phyloP scores from a whole-genome alignment of 2,888 invertebrate genomes.

The Thecophora atra region DNA sequence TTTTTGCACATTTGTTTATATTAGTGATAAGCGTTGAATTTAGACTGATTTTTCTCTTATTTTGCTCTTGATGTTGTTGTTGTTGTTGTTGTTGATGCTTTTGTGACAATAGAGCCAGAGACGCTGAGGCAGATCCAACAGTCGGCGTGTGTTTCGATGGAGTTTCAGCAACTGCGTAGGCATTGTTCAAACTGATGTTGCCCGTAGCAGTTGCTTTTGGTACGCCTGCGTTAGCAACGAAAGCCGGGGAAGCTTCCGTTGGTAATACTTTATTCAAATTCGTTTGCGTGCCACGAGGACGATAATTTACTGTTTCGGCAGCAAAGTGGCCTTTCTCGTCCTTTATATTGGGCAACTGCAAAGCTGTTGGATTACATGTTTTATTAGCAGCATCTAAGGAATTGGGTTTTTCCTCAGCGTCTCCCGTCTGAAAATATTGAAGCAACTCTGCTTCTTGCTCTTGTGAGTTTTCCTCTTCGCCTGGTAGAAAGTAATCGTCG shows the following conservation, averaged over 20 bases:
- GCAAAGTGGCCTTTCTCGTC: constrained; percentile 44
- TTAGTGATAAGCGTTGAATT: constrained; percentile 54
- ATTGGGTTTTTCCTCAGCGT: constrained; percentile 65
- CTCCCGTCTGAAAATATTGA: constrained; percentile 77
- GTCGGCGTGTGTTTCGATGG: constrained; percentile 46
- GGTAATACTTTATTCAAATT: constrained; percentile 15
- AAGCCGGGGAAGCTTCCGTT: constrained; percentile 12
- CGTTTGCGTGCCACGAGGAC: constrained; percentile 55
- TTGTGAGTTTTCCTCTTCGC: constrained; percentile 76
- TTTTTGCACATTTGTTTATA: constrained; percentile 74
- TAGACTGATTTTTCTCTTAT: constrained; percentile 63
- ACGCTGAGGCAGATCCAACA: constrained; percentile 66
- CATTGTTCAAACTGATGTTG: constrained; percentile 4
- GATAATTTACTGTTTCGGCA: constrained; percentile 49
- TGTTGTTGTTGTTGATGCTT: constrained; percentile 62
- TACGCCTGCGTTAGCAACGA: constrained; percentile 22
- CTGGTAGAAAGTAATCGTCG: constrained; percentile 76
- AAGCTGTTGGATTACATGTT: constrained; percentile 58
- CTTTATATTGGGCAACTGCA: constrained; percentile 60
- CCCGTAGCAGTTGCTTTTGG: constrained; percentile 11
- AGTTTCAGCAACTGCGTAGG: constrained; percentile 27
- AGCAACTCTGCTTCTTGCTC: constrained; percentile 86
- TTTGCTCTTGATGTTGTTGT: constrained; percentile 59
- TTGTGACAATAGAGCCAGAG: constrained; percentile 65
- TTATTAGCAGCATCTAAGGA: constrained; percentile 63